Base-by-base conservation (phyloP, 2,113 vertebrate genomes). In the Leptobrachium leishanense region DNA sequence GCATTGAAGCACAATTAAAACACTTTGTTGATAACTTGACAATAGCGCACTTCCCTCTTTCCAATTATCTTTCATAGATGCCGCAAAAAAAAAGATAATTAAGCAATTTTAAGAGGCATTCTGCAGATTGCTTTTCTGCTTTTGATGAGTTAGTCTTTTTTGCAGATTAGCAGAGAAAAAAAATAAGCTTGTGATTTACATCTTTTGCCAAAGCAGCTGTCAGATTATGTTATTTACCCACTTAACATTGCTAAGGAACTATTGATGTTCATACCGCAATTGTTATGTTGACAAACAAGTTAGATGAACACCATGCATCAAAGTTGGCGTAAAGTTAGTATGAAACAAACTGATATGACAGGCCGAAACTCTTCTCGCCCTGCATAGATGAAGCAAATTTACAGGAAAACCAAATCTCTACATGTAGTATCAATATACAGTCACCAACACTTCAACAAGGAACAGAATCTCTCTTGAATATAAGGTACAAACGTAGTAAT, bases 181-280 rank as follows among this genome's bases (percentile, higher is more conserved):
- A 77, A 63, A 70, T 71, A 72, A 72, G 69, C 69, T 72, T 39
- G 59, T 67, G 69, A 79, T 79, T 79, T 67, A 39, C 77, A 73
- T 79, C 46, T 73, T 79, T 55, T 66, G 46, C 77, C 46, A 67
- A 72, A 66, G 59, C 77, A 79, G 63, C 69, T 79, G 69, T 79
- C 77, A 57, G 77, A 66, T 72, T 72, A 79, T 79, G 55, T 53
- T 64, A 78, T 78, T 78, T 71, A 72, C 68, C 68, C 76, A 79
- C 57, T 79, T 79, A 79, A 67, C 70, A 39, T 79, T 55, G 69
- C 77, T 43, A 66, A 31, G 13, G 44, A 46, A 44, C 67, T 70
- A 70, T 77, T 64, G 67, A 73, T 57, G 43, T 79, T 65, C 44
- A 54, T 54, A 65, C 39, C 59, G 43, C 62, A 72, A 67, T 65